Percentiles rank a stretch among this genome's conserved stretches.
Conservation (phyloP, 2,888 invertebrate genomes). For the Drosophila neoperkinsi region DNA sequence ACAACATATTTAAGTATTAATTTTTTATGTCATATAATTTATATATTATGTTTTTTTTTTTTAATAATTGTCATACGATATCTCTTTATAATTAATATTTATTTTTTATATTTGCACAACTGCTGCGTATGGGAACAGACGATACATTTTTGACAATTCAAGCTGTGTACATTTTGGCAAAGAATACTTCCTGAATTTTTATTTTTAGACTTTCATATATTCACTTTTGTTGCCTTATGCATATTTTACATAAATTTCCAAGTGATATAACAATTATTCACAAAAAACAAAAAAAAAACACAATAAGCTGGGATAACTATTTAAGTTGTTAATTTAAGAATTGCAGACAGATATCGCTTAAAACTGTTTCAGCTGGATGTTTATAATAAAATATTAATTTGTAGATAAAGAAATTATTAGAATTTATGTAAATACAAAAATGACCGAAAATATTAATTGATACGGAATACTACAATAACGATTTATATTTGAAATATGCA, state of each 20-base stretch:
- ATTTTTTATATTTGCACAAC: conserved; percentile 14
- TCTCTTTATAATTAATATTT: neutral
- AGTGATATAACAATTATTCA: neutral
- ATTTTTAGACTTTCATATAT: conserved; percentile 13
- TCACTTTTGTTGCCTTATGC: neutral
- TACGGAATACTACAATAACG: neutral
- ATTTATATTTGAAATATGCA: neutral
- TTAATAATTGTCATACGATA: neutral
- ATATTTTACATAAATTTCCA: neutral
- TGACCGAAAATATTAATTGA: neutral
- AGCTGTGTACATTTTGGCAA: conserved; percentile 34
- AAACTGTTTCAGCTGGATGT: neutral
- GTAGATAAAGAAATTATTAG: neutral
- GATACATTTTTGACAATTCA: neutral
- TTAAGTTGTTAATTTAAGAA: neutral
- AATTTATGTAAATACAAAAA: neutral
- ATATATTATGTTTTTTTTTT: neutral
- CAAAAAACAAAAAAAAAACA: neutral
- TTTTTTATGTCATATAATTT: neutral
- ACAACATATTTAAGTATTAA: neutral
- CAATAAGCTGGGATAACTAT: neutral
- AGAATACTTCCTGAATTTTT: conserved; percentile 26
- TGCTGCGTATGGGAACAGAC: conserved; percentile 17
- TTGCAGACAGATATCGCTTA: neutral
- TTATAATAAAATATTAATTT: neutral